A percentile compares a stretch with the other conserved stretches of the same genome.
phyloP scores from a whole-genome alignment of 2,797 vertebrate species.

The Eospalax fontanierii region DNA sequence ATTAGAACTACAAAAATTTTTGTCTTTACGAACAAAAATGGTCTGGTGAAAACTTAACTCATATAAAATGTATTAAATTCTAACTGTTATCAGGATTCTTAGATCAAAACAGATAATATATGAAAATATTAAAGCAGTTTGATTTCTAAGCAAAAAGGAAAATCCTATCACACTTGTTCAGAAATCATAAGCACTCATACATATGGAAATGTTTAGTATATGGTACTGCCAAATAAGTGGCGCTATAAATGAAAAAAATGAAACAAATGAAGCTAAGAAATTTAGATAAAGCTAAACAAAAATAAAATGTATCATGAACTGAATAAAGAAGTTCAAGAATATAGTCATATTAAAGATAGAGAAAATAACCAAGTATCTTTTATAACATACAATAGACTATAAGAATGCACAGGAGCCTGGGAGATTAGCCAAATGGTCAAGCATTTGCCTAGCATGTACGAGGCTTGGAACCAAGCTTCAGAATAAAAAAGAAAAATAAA shows the following conservation, averaged over 20 bases:
- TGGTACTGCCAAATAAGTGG: background rate
- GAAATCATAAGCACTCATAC: conserved; percentile 12
- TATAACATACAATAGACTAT: background rate
- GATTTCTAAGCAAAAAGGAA: conserved; percentile 20
- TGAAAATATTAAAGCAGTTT: conserved; percentile 54
- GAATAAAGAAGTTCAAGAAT: background rate
- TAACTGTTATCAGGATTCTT: conserved; percentile 21
- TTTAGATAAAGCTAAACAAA: background rate
- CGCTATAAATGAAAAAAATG: background rate
- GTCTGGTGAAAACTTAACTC: conserved; percentile 64
- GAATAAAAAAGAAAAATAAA: background rate
- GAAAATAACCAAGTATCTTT: no score
- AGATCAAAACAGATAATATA: conserved; percentile 50
- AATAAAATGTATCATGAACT: background rate
- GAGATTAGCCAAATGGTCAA: background rate
- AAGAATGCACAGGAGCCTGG: background rate
- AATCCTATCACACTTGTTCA: conserved; percentile 36
- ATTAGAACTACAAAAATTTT: conserved; percentile 39
- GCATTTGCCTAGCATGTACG: background rate
- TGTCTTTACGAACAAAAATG: conserved; percentile 56
- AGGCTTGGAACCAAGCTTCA: background rate
- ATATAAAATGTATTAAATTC: background rate
- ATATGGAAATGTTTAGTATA: background rate
- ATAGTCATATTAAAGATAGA: background rate
- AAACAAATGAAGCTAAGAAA: conserved; percentile 53